Conservation (phyloP, 2,113 vertebrate genomes). For the Saguinus imperator region DNA sequence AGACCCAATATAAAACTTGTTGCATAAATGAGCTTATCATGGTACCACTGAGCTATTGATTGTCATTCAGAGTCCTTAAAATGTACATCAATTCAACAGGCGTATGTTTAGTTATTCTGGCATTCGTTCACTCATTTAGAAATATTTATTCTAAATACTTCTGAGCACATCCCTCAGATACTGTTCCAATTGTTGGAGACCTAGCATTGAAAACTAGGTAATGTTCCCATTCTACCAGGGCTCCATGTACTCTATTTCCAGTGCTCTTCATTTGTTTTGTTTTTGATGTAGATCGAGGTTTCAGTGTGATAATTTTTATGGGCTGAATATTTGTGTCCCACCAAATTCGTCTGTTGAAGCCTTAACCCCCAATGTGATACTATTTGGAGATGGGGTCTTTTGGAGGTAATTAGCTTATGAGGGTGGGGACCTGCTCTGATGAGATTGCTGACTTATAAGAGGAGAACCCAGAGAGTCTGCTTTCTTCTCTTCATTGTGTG, state of each 20-base stretch:
- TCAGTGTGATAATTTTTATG: not conserved
- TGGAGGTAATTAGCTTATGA: not conserved
- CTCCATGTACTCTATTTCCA: not conserved
- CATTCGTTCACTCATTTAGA: not conserved
- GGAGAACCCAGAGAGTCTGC: not conserved
- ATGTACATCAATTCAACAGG: not conserved
- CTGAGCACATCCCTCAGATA: not conserved
- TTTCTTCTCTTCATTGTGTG: not conserved
- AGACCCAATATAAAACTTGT: not conserved
- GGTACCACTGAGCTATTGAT: not conserved
- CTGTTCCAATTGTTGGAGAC: not conserved
- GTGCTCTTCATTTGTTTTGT: not conserved
- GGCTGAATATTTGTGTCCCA: not conserved
- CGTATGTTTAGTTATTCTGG: not conserved
- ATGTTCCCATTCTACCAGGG: not conserved
- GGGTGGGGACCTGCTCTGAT: not conserved
- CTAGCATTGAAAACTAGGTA: not conserved
- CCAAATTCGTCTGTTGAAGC: not conserved
- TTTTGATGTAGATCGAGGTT: not conserved
- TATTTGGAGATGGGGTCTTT: not conserved
- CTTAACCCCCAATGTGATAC: not conserved
- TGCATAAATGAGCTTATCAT: not conserved
- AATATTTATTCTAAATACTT: not conserved
- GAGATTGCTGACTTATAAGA: not conserved
- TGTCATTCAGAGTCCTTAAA: not conserved